Base-by-base conservation (phyloP, 2,888 invertebrate genomes). In the Malacosoma neustria region DNA sequence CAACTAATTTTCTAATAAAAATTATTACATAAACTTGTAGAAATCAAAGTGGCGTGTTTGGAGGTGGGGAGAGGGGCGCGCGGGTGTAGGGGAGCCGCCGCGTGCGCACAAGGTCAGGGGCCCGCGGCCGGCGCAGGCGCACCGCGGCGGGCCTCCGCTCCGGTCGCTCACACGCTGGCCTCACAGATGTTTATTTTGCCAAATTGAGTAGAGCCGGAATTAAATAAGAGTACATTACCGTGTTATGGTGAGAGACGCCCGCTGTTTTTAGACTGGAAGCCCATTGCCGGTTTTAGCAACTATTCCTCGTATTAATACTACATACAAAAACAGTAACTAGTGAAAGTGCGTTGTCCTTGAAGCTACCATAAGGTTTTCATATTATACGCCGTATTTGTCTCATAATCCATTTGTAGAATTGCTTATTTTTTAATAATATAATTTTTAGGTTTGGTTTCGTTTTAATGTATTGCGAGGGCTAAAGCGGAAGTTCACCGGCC, bases 41-140 rank as follows among this genome's bases (percentile, higher is more conserved):
- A 69, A 69, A 70, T 70, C 62, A 63, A 63, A 68, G 66, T 65
- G 54, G 59, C 60, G 55, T 57, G 62, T 57, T 57, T 50, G 48
- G 50, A 46, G 52, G 46, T 46, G 52, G 49, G 39, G 46, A 40
- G 43, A 38, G 54, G 47, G 51, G 40, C 54, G 41, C 43, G 54
- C 43, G 48, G 38, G 44, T 41, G 46, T 44, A 36, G 43, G 52
- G 47, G 46, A 62, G 54, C 54, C 59, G 52, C 48, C 47, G 66
- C 58, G 58, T 55, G 42, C 50, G 56, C 54, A 77, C 76, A 77
- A 77, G 77, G 73, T 77, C 74, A 77, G 72, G 79, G 77, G 75
- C 76, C 74, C 61, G 59, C 65, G 62, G 31, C 31, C 31, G 31
- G 31, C 31, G 11, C 31, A 31, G 31, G 31, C 31, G 11, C 12